Base-by-base conservation (phyloP, 2,888 invertebrate species). In the Euplagia quadripunctaria region DNA sequence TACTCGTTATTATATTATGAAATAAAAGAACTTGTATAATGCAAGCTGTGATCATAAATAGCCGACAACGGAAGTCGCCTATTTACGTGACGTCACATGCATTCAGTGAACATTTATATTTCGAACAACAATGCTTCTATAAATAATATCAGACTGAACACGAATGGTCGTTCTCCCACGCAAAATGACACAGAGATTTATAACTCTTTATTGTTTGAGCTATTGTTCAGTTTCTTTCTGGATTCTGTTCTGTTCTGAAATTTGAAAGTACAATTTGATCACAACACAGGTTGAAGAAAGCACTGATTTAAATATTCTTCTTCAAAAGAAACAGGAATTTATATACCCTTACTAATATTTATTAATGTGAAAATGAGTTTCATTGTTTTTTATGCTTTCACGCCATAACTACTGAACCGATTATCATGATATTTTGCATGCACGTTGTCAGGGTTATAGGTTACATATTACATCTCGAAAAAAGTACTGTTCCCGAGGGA, bases 41-140 rank as follows among this genome's bases (percentile, higher is more conserved):
- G 46, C 20, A 65, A n/a, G n/a, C 46, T 65, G 46, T 43, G n/a
- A 17, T 17, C 20, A 31, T 51, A 16, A 66, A 31, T 51, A 49
- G 66, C 16, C 9, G 14, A n/a, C 11, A 4, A 12, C n/a, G 17
- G 3, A 12, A n/a, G 42, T n/a, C 20, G 14, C 20, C 4, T 12
- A 20, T 31, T 14, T 66, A 31, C 12, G 14, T 66, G 41, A 51
- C 66, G 66, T 66, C 64, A 66, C 16, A 6, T 66, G 51, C 51
- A 66, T 66, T 51, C 66, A 51, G 66, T 16, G 16, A 11, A 66
- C 51, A 66, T 51, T 41, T 66, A n/a, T 65, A 49, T 65, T 65
- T 49, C 8, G 65, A 46, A 65, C 46, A 16, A 46, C 20, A 64
- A 11, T 31, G 51, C 43, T 31, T 51, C 31, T 67, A 46, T 31